Conservation (phyloP, 1,140 invertebrate genomes). For the Lethrus apterus region DNA sequence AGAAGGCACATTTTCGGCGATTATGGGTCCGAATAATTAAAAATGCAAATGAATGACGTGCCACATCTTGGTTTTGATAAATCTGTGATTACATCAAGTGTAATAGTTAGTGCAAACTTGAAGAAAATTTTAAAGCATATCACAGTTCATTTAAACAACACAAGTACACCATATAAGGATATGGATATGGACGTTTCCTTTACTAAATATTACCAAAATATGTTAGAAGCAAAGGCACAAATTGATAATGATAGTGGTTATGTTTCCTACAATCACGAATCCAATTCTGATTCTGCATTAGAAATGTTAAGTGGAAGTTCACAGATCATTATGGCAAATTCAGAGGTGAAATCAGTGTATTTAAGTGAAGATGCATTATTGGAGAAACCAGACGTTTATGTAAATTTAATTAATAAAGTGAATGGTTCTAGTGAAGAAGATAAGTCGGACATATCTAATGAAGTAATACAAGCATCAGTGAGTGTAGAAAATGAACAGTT, state of each 20-base stretch:
- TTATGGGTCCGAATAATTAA: too few species aligned
- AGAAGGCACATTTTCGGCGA: too few species aligned
- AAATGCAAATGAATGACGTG: too few species aligned
- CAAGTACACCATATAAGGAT: background rate
- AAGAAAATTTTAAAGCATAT: background rate
- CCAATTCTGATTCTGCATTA: constrained; percentile 24
- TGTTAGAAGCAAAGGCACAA: background rate
- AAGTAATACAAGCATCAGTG: constrained; percentile 2
- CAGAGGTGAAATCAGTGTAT: constrained; percentile 17
- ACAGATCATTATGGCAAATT: background rate
- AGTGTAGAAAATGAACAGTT: constrained; percentile 10
- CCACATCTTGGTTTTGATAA: constrained; percentile 5
- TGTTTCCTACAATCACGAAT: constrained; percentile 30
- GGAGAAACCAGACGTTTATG: constrained; percentile 23
- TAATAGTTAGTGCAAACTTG: background rate
- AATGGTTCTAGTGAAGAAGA: background rate
- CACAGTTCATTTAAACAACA: background rate
- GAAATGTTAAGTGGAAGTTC: constrained; percentile 6
- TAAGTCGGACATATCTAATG: constrained; percentile 1
- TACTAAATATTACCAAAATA: constrained; percentile 2
- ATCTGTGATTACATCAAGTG: background rate
- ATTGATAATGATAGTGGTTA: constrained; percentile 35
- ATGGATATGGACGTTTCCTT: constrained; percentile 4
- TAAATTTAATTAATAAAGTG: background rate
- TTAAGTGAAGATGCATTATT: constrained; percentile 33